Percentiles rank a stretch among this genome's conserved stretches.
These are phyloP conservation scores for Clusia tigrina DNA, from an alignment of 2,888 invertebrate species.

Conservation along the genomic window DNA sequence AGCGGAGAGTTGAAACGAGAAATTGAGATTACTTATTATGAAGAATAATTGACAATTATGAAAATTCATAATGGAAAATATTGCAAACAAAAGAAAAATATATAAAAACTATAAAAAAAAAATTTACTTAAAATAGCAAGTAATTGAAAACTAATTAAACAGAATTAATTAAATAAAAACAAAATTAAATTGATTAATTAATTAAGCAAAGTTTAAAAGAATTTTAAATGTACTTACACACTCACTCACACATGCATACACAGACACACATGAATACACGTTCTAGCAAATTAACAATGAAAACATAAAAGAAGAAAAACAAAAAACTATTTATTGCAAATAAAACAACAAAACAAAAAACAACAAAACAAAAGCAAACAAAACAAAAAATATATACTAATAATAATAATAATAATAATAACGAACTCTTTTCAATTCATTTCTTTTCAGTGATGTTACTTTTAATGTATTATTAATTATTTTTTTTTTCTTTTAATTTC, in stretches of 20 bases:
- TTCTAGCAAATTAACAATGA: slow-evolving; percentile 14
- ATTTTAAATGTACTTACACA: slow-evolving; percentile 22
- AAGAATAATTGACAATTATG: slow-evolving; percentile 12
- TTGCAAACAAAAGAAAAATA: background rate
- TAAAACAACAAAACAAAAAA: slow-evolving; percentile 12
- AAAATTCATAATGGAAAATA: background rate
- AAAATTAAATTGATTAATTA: slow-evolving; percentile 12
- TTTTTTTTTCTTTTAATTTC: too few species aligned
- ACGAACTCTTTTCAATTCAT: too few species aligned
- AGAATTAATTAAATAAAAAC: slow-evolving; percentile 30
- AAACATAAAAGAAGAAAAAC: slow-evolving; percentile 14
- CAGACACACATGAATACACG: slow-evolving; percentile 10
- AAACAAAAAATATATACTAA: too few species aligned
- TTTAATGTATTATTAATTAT: too few species aligned
- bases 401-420: too few species aligned
- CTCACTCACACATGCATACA: slow-evolving; percentile 1
- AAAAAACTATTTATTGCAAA: slow-evolving; percentile 16
- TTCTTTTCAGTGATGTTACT: too few species aligned
- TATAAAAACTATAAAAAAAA: slow-evolving; percentile 4
- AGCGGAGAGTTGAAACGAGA: too few species aligned
- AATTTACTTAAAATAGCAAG: slow-evolving; percentile 9
- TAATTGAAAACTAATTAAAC: background rate
- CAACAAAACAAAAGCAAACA: too few species aligned
- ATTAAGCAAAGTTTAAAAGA: slow-evolving; percentile 13
- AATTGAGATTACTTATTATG: slow-evolving; percentile 16